Base-by-base conservation (phyloP, 2,888 invertebrate genomes). In the Nemotelus nigrinus region DNA sequence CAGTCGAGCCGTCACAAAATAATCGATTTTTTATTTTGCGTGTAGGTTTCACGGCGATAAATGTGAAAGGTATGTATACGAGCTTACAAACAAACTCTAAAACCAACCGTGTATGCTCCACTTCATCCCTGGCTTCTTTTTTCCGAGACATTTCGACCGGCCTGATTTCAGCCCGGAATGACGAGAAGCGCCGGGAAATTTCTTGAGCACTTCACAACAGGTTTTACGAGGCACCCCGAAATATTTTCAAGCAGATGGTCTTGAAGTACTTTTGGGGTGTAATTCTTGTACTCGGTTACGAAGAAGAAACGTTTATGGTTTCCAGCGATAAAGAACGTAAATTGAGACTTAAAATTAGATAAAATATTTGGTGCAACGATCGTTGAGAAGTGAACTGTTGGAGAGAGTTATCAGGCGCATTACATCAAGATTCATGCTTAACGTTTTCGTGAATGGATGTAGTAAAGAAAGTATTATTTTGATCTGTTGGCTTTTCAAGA, bases 11-110 rank as follows among this genome's bases (percentile, higher is more conserved):
- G 25, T 25, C 25, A 6, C 10, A 43, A 6, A 5, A 7, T 45
- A 65, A 65, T 65, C 65, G 65, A 65, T 47, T 65, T 65, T 65
- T 47, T 47, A 45, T 5, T 5, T 6, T 45, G 47, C n/a, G 65
- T 65, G 65, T 65, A 25, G 65, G 65, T 8, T 41, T 10, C n/a
- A 47, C 39, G 8, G 8, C 5, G 5, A 50, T 50, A 50, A 5
- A 50, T 50, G 50, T 50, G 8, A 7, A 50, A 65, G 45, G 47
- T 47, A 5, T 10, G 47, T 65, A 45, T 43, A 65, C 65, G 10
- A 8, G 3, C 2, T 45, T 45, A 25, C 25, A 25, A 25, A 25
- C 25, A 25, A 25, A 25, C 25, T 25, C 25, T 25, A 25, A 25
- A 25, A 25, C 25, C 25, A 25, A 1, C 25, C 25, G 25, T 25